Base-by-base conservation (phyloP, 2,797 vertebrate genomes). In the Botia kubotai region DNA sequence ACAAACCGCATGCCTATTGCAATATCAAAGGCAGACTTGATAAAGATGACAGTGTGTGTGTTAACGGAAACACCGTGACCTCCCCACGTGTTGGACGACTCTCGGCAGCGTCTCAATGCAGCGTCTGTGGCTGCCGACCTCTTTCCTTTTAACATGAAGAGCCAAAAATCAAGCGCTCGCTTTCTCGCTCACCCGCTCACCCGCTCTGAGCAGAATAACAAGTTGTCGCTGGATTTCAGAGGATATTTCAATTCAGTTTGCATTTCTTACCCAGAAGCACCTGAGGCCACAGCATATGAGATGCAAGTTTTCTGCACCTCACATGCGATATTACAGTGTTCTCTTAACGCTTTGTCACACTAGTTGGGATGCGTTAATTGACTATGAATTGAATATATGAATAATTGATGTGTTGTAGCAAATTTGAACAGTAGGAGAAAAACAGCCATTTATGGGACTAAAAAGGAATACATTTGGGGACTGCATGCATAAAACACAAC, bases 41-140 rank as follows among this genome's bases (percentile, higher is more conserved):
- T 88, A 90, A 87, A 90, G 86, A 86, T 88, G 87, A 81, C 87
- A 87, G 86, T 90, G 87, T 84, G 87, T 73, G 75, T 79, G 83
- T 77, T 80, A 86, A 81, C 89, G 86, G 89, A 90, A 90, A 84
- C 76, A 26, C 58, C 13, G 52, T 80, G 87, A 89, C 89, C 89
- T 85, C 88, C 86, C 83, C 43, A 74, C 50, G 82, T 83, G 82
- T 79, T 79, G 79, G 77, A 84, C 75, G 73, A 78, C 84, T 70
- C 87, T 81, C 77, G 80, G 23, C 62, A 66, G 66, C 75, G 68
- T 50, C 63, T 88, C 82, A 89, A 90, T 89, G 85, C 79, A 53
- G 79, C 85, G 75, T 84, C 86, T 90, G 87, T 90, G 75, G 75
- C 81, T 84, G 65, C 57, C 78, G 87, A 87, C 85, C 87, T 68